phyloP scores from a whole-genome alignment of 2,113 vertebrate species.

The Bos javanicus region DNA sequence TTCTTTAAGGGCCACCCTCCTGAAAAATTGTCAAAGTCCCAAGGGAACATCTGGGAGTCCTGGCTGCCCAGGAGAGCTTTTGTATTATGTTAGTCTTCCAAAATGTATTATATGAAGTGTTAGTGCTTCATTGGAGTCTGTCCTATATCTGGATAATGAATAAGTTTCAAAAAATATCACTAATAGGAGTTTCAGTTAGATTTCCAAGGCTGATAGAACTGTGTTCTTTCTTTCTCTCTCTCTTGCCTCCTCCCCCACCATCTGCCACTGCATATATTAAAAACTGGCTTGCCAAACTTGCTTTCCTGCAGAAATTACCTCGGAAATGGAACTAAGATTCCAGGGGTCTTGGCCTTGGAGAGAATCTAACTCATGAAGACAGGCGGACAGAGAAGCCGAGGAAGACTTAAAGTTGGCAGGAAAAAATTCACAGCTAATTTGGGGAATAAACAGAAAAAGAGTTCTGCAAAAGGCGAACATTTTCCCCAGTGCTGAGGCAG shows the following conservation, averaged over 20 bases:
- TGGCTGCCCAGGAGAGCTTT: not conserved
- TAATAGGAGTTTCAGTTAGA: not conserved
- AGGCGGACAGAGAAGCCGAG: not conserved
- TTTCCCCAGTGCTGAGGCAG: not conserved
- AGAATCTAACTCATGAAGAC: constrained; percentile 32
- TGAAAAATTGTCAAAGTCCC: not conserved
- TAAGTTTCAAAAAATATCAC: not conserved
- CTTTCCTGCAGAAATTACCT: constrained; percentile 42
- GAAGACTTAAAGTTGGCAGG: constrained; percentile 10
- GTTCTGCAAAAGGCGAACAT: not conserved
- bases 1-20: not conserved
- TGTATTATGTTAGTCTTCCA: not conserved
- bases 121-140: not conserved
- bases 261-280: not conserved
- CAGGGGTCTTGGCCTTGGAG: constrained; percentile 28
- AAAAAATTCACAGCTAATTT: constrained; percentile 37
- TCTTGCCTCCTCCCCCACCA: not conserved
- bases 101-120: not conserved
- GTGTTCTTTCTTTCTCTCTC: not conserved
- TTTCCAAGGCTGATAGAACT: not conserved
- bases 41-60: not conserved
- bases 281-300: not conserved
- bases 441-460: constrained; percentile 24
- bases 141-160: not conserved
- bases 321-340: constrained; percentile 21